Base-by-base conservation (phyloP, 1,140 invertebrate species). In the Orussus abietinus region DNA sequence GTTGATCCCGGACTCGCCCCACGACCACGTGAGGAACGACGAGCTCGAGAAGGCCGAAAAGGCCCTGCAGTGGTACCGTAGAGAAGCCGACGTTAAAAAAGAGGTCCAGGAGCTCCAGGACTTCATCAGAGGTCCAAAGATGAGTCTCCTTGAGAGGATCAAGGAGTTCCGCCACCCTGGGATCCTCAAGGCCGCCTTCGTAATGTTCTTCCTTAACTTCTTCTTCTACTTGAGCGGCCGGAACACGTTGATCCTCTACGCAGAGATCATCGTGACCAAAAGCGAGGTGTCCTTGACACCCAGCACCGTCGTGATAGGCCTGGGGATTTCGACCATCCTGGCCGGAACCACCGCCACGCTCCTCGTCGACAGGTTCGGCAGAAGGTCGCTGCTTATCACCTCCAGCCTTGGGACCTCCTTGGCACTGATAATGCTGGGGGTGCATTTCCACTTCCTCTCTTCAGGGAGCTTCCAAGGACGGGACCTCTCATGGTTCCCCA, bases 1-100 rank as follows among this genome's bases (percentile, higher is more conserved):
- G 3, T 38, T 69, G 9, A 65, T 78, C 38, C 79, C 79, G 3
- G 80, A 81, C 59, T 76, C 79, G 11, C 79, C 80, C 5, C 63
- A 69, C 35, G 58, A 71, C 50, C 53, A 66, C 36, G 47, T 72
- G 7, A 41, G 57, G 15, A 53, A 47, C 0, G 60, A 57, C 4
- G 20, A 66, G 21, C 17, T 65, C 6, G 45, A 49, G 15, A 47
- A 64, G 25, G 70, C 72, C 1, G 67, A 72, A 45, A 51, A 57
- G 29, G 71, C 69, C 10, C 53, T 74, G 15, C 55, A 53, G 20
- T 72, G 69, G 67, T 64, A 67, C 10, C 53, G 57, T 38, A 49
- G 59, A 36, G 46, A 61, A 28, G 34, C 38, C 18, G 53, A 72
- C 30, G 56, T 70, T 3, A 60, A 64, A 38, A 53, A 60, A 3